Base-by-base conservation (phyloP, 2,797 vertebrate species). In the Sebastes reedi region DNA sequence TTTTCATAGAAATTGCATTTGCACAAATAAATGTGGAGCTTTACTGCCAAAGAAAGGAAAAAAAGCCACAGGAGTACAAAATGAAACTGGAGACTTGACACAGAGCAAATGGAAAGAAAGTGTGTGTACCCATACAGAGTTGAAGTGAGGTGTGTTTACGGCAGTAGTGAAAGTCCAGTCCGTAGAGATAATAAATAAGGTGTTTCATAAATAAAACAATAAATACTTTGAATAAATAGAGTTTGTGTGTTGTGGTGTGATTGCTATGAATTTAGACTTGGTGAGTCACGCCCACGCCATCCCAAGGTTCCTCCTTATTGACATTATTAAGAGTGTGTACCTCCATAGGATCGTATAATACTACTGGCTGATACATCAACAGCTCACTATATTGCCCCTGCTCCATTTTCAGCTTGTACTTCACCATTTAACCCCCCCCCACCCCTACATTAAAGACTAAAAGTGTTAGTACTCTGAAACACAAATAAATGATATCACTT, bases 1-100 rank as follows among this genome's bases (percentile, higher is more conserved):
- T 96, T 96, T 97, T 97, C 95, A 97, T 99, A 99, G 96, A 99
- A 99, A 99, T 98, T 98, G 97, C 96, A 98, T 97, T 98, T 98
- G 97, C 97, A 98, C 97, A 98, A 97, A 97, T 97, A 97, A 97
- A 97, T 95, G 96, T 97, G 96, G 97, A 97, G 95, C 96, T 95
- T 83, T 96, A 95, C 95, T 88, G 90, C 88, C 84, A 87, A 94
- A 92, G 74, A 86, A 87, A 73, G 7, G 36, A 77, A 50, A 7
- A 60, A 56, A 72, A 94, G 89, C 85, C 93, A 94, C 89, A 89
- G 82, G 76, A 85, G 70, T 94, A 96, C 95, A 93, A 95, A 97
- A 96, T 95, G 94, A 96, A 95, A 96, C n/a, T 65, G 67, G 81
- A 92, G 80, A 90, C 70, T 89, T 50, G 95, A 95, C 95, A 95